Evolutionary conservation across 2,888 invertebrate genomes (phyloP), one percentile per base, ranked within the genome.

Genomic region (Salpingus planirostris): DNA sequence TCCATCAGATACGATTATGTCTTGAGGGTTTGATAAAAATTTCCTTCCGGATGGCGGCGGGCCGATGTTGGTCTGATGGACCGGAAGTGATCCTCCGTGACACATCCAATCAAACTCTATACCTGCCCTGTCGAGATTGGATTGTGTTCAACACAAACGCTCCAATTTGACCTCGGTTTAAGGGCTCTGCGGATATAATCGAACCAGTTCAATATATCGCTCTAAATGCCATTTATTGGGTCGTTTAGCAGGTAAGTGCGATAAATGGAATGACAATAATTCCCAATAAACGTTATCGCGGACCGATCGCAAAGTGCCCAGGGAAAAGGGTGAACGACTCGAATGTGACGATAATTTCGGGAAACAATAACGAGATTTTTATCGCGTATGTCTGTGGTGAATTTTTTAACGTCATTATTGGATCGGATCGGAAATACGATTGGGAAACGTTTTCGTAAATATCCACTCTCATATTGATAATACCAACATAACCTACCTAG

Each of bases 91-190:
- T 54, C 38, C 43, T 31, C 38, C 43, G 41, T 50, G 57, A 57
- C 57, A 50, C 39, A 49, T 56, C 52, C 54, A 57, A 57, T 57
- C 52, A 51, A 47, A 43, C 47, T 36, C 45, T 47, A 36, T 50
- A 50, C 52, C 49, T 50, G 49, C 40, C 36, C 31, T 35, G 33
- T 10, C 33, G 41, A 42, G 36, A 40, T 43, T 33, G 44, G 40
- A 37, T 40, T 42, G 43, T 44, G 18, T 8, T 18, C 5, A 6
- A 40, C 32, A 40, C 37, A 43, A 34, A 24, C 35, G 21, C 30
- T 25, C 33, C 31, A 21, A 29, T 30, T 11, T 31, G 27, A 36
- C 27, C 27, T 27, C 29, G 36, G 39, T 31, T 39, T 40, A 41
- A 46, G 36, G 33, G 43, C 29, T 36, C 27, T 41, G n/a, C n/a